Base-by-base conservation (phyloP, 2,797 vertebrate genomes). In the Cuniculus paca region DNA sequence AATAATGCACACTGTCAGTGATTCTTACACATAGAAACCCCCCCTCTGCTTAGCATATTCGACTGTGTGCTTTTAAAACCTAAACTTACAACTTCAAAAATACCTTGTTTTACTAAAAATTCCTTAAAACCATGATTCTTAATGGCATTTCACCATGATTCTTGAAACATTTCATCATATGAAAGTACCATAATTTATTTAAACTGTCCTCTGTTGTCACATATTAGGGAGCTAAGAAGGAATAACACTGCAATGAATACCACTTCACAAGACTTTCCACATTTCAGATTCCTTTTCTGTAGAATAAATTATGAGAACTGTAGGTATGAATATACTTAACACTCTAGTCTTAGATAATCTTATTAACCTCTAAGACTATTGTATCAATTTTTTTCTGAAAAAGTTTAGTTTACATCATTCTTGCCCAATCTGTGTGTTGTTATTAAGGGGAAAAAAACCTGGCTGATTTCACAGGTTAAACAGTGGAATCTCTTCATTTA, bases 121-220 rank as follows among this genome's bases (percentile, higher is more conserved):
- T 75, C 80, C 65, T 85, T 83, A 56, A 84, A 90, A 80, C 24
- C n/a, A 20, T 80, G 52, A 90, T 68, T 84, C 56, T 65, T 87
- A 65, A 22, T 83, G 75, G 26, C 39, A 42, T 74, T 74, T 45
- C 24, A 45, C 6, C 70, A 74, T 45, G 36, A 72, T 20, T 42
- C 19, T 68, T 45, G 80, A 90, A 86, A 90, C 42, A 83, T 83
- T 88, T 75, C 63, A 54, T 52, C 9, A 12, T n/a, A 52, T n/a
- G 48, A 70, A 60, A 28, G 65, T 31, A 48, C 22, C 45, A 16
- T 68, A 70, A 90, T 88, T 80, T 91, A 74, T n/a, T 92, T 84
- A 60, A 87, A 61, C 5, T 68, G 31, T 61, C 26, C 20, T 13
- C 52, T 74, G 16, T 9, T 70, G 17, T 36, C 34, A 74, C 50